Evolutionary conservation across 2,797 vertebrate genomes (phyloP), one percentile per base, ranked within the genome.

Genomic region (Erethizon dorsatum): DNA sequence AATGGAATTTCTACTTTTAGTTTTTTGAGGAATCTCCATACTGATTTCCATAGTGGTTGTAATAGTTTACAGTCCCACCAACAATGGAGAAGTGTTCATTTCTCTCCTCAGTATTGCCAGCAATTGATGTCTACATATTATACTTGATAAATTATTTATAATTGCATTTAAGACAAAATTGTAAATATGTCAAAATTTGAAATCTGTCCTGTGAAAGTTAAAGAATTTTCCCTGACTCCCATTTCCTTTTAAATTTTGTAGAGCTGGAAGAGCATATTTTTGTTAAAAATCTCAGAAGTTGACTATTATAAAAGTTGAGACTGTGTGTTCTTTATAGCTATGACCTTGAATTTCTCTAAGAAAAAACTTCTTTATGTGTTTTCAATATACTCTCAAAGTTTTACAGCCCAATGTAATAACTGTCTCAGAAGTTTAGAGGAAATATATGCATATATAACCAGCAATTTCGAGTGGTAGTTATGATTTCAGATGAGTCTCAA

Each of bases 341-440:
- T 93, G 94, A 91, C 65, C 57, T 97, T 96, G 71, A 26, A 93
- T 95, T 97, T 97, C 54, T 95, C 77, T 80, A 54, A n/a, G 45
- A 96, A 93, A 92, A 24, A 91, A 11, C 69, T 69, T 95, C 80
- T 97, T 96, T 95, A 94, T 93, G 52, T 85, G 65, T 87, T 94
- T 95, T 84, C 75, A 96, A 94, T 89, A 91, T 96, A 84, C 26
- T 90, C 18, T 94, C 79, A 94, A 83, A 78, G 45, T 95, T 97
- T 97, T 97, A 93, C 9, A 93, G 85, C 71, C 71, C 71, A 95
- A 41, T 82, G 17, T 82, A 95, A 92, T 95, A 96, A 91, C 79
- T 87, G 79, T 96, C 88, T 90, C 20, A 92, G 37, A 83, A 50
- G 28, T 28, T 79, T 52, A 95, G 57, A 94, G 78, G 67, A 95